These are phyloP conservation scores for Mormyrops attenuatus DNA, from an alignment of 2,797 vertebrate species.

Conservation along the genomic window DNA sequence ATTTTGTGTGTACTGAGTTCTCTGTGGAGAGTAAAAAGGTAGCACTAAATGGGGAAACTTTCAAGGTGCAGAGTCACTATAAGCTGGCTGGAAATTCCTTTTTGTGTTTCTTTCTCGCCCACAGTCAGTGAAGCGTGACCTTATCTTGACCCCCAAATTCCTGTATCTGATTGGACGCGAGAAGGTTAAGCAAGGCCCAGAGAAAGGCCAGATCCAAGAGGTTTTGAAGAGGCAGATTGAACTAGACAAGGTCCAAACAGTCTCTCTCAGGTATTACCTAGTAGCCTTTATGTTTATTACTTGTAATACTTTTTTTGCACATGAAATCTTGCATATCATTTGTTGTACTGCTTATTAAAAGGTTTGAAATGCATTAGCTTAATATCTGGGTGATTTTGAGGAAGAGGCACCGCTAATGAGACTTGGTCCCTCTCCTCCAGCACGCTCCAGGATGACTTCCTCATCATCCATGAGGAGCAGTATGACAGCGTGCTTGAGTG, in stretches of 20 bases:
- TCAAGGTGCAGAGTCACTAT: background rate
- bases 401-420: background rate
- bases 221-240: conserved; percentile 75
- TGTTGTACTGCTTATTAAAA: background rate
- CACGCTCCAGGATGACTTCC: conserved; percentile 72
- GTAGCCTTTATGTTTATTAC: background rate
- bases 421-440: conserved; percentile 41
- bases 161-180: conserved; percentile 76
- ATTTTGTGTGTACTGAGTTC: background rate
- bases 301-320: background rate
- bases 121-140: conserved; percentile 68
- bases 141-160: conserved; percentile 69
- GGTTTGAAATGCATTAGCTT: background rate
- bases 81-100: background rate
- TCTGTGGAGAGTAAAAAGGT: background rate
- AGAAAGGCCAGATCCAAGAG: conserved; percentile 73
- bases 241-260: conserved; percentile 65
- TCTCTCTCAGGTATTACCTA: conserved; percentile 67
- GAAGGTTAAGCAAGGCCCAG: conserved; percentile 75
- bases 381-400: background rate
- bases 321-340: background rate
- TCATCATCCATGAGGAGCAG: conserved; percentile 69
- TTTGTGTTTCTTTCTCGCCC: background rate
- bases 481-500: conserved; percentile 76
- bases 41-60: background rate